Evolutionary conservation across 2,113 vertebrate genomes (phyloP).

Genomic region (Malurus cyaneus): DNA sequence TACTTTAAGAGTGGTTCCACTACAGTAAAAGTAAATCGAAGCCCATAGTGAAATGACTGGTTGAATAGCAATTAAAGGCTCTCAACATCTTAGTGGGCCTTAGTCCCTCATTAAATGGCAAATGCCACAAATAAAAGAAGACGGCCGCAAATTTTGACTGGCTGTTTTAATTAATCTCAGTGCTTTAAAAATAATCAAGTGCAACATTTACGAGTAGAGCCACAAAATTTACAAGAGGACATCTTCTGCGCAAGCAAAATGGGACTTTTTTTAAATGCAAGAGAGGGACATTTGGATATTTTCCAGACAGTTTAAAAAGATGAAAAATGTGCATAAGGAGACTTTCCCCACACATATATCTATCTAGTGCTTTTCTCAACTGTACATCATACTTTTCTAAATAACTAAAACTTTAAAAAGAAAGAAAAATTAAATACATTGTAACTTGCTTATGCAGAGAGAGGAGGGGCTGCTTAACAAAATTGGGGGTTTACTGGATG

Average conservation of each 20-base stretch:
- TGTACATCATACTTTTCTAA: not conserved
- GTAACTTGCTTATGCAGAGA: slow-evolving; percentile 12
- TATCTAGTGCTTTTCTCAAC: slow-evolving; percentile 6
- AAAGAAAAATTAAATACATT: slow-evolving; percentile 14
- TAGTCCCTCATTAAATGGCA: not conserved
- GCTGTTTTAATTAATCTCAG: not conserved
- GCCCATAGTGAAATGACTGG: not conserved
- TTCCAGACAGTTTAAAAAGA: not conserved
- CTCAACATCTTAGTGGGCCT: not conserved
- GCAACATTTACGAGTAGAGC: not conserved
- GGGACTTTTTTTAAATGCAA: not conserved
- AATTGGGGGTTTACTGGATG: not conserved
- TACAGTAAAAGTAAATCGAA: not conserved
- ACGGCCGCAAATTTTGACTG: not conserved
- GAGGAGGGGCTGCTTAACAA: not conserved
- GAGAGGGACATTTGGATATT: not conserved
- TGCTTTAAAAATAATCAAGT: not conserved
- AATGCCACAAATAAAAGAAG: not conserved
- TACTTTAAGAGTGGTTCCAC: not conserved
- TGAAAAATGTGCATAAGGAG: not conserved
- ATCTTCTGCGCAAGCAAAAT: not conserved
- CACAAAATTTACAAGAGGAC: not conserved
- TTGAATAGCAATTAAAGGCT: not conserved
- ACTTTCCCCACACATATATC: not conserved
- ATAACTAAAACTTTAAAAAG: not conserved